Conservation (phyloP, 2,113 vertebrate species). For the Grus americana region DNA sequence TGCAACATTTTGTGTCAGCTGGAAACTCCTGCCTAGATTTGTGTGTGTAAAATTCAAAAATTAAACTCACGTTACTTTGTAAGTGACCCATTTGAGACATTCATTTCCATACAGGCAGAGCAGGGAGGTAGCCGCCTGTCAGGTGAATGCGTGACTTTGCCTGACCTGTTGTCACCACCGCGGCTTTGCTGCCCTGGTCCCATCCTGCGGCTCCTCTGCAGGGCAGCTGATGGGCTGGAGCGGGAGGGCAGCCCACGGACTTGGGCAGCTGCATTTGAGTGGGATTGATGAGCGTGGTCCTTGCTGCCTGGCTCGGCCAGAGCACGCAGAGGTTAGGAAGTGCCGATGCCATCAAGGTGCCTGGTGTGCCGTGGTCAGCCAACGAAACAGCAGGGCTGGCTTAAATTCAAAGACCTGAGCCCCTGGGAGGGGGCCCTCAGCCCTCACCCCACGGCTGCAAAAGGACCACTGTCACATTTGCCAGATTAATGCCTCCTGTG, state of each 20-base stretch:
- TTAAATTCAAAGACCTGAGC: background rate
- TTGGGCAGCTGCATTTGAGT: background rate
- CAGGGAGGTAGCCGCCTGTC: background rate
- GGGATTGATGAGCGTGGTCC: background rate
- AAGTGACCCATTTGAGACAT: background rate
- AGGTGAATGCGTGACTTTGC: background rate
- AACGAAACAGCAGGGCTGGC: background rate
- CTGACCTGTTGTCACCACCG: background rate
- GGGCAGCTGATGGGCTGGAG: background rate
- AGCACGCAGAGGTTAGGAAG: background rate
- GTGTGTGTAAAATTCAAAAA: slow-evolving; percentile 30
- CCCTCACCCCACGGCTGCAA: background rate
- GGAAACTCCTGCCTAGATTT: slow-evolving; percentile 33
- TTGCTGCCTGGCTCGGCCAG: background rate
- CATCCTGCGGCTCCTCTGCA: background rate
- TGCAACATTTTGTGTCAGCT: slow-evolving; percentile 64
- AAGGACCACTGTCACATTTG: background rate
- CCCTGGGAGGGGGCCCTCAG: background rate
- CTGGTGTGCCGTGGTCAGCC: background rate
- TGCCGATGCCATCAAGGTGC: background rate
- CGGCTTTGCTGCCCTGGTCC: background rate
- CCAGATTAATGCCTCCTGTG: background rate
- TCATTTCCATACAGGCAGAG: background rate
- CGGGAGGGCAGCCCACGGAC: fast-evolving
- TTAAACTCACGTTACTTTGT: background rate